Evolutionary conservation across 2,888 invertebrate species (phyloP).

Genomic region (Fragum whitleyi): DNA sequence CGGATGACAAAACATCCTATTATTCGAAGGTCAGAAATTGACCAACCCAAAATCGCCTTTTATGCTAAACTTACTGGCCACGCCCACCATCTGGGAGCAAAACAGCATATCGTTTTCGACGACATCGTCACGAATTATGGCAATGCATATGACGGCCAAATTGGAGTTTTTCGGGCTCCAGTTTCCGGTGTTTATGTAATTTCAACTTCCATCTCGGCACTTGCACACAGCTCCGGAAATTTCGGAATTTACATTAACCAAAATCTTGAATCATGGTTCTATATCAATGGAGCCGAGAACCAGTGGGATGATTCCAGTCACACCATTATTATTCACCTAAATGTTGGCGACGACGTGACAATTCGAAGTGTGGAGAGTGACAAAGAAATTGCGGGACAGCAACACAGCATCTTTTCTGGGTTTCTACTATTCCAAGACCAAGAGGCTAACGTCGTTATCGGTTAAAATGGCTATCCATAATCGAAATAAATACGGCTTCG

Average conservation of each 20-base stretch:
- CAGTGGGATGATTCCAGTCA: neutral
- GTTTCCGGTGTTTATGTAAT: neutral
- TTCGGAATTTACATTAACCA: neutral
- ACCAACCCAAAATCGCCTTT: neutral
- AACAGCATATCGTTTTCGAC: neutral
- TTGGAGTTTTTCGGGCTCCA: neutral
- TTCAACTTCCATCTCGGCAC: neutral
- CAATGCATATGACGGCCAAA: neutral
- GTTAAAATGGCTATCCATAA: too few relatives aligned
- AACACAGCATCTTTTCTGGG: neutral
- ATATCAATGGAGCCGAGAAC: neutral
- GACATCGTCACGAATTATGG: neutral
- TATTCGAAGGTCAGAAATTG: too few relatives aligned
- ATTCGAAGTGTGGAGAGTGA: neutral
- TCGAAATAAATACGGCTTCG: too few relatives aligned
- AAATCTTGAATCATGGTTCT: neutral
- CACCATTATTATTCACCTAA: neutral
- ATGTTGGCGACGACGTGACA: neutral
- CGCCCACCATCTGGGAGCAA: neutral
- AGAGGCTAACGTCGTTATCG: too few relatives aligned
- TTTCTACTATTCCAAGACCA: neutral
- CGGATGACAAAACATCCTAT: too few relatives aligned
- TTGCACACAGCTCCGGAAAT: neutral
- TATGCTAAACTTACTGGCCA: neutral
- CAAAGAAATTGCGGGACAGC: neutral